Base-by-base conservation (phyloP, 2,113 vertebrate species). In the Ophthalmolycus amberensis region DNA sequence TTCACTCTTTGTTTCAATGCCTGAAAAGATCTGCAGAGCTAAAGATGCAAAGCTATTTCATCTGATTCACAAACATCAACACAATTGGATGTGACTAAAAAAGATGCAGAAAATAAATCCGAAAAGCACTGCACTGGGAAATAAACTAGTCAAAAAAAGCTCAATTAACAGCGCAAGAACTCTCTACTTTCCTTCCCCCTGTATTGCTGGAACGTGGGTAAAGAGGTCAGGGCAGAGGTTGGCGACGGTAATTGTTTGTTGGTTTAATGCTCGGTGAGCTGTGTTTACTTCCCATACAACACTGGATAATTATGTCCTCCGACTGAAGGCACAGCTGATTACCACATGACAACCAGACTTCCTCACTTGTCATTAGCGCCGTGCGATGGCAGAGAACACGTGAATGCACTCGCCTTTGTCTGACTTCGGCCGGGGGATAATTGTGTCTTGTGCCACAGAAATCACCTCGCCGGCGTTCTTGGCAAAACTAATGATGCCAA, bases 251-350 rank as follows among this genome's bases (percentile, higher is more conserved):
- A 88, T 90, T 89, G 88, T 92, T 93, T 90, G 84, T 86, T 82
- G 89, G 77, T 82, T 77, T 79, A 90, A 87, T 65, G 86, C 88
- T 85, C 52, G 64, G 67, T 80, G 85, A 91, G 89, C 78, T 75
- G 46, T 85, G 80, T 94, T 94, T 93, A 96, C 96, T 96, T 96
- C 96, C 94, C 66, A 82, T 75, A 94, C 94, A 96, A 95, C 95
- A 92, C 94, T 95, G 95, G 94, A 95, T 98, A 96, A 98, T 97
- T 96, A 97, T 94, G 95, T 96, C 93, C 95, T 96, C 94, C 94
- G 95, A 96, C 96, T 96, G 95, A 94, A 96, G 95, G 91, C 94
- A 94, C 94, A 96, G 96, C 95, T 97, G 97, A 97, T 96, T 97
- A 97, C 95, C 95, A 94, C 91, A 93, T 94, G 96, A 95, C 95